A percentile compares a stretch with the other conserved stretches of the same genome.
Evolutionary conservation across 2,888 invertebrate genomes (phyloP).

Genomic region (Rhamphomyia laevipes): DNA sequence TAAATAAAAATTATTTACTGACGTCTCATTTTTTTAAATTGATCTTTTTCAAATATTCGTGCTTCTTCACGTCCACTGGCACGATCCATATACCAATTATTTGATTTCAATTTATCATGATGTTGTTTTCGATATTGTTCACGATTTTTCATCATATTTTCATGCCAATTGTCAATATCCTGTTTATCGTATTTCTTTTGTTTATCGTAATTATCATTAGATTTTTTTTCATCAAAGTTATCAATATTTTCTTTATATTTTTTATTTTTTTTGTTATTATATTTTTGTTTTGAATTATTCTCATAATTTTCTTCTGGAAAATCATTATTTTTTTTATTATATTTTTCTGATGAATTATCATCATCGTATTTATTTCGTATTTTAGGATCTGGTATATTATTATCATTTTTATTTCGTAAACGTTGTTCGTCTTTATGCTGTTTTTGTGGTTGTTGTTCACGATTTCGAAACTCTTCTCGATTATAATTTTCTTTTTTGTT

Average conservation of each 20-base stretch:
- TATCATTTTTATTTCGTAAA: not conserved
- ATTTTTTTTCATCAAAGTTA: not conserved
- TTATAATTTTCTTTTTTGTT: too few relatives aligned
- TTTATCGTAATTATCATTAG: constrained; percentile 3
- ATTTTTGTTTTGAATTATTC: not conserved
- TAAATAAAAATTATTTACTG: too few relatives aligned
- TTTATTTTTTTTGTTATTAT: constrained; percentile 2
- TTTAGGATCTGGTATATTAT: not conserved
- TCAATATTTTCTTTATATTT: not conserved
- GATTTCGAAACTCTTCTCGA: too few relatives aligned
- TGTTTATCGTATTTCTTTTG: constrained; percentile 7
- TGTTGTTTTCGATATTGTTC: constrained; percentile 24
- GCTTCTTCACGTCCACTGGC: constrained; percentile 28
- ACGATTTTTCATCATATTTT: constrained; percentile 29
- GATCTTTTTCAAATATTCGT: constrained; percentile 20
- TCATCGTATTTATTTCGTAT: not conserved
- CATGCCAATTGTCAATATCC: constrained; percentile 24
- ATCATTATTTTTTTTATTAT: not conserved
- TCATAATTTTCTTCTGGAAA: not conserved
- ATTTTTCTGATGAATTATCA: not conserved
- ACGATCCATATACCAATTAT: constrained; percentile 33
- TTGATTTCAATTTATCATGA: constrained; percentile 14
- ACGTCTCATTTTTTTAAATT: not conserved
- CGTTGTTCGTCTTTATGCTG: too few relatives aligned
- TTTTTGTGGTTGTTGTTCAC: too few relatives aligned